Evolutionary conservation across 2,113 vertebrate genomes (phyloP).

Genomic region (Stigmatopora nigra): DNA sequence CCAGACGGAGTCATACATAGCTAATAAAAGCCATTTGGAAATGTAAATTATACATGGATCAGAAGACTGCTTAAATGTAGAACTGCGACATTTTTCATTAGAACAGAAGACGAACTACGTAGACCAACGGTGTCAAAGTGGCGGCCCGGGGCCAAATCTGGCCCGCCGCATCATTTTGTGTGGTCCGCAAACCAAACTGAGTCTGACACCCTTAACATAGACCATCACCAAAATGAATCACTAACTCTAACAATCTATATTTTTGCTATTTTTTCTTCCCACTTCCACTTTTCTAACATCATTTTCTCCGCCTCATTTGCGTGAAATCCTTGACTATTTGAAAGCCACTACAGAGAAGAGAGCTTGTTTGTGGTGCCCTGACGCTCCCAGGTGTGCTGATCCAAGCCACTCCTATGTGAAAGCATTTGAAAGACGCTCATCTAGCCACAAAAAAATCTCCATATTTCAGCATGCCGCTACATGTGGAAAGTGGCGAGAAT

Average conservation of each 20-base stretch:
- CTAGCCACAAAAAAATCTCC: constrained; percentile 59
- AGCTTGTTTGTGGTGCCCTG: constrained; percentile 50
- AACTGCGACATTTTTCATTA: neutral
- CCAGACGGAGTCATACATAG: neutral
- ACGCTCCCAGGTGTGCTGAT: constrained; percentile 37
- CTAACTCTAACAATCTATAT: too few relatives aligned
- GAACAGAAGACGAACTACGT: neutral
- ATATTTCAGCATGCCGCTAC: neutral
- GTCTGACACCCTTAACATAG: too few relatives aligned
- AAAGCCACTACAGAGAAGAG: constrained; percentile 42
- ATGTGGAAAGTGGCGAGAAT: neutral
- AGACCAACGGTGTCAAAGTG: neutral
- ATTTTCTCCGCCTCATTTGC: constrained; percentile 22
- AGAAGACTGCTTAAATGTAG: neutral
- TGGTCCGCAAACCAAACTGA: too few relatives aligned
- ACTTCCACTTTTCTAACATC: neutral
- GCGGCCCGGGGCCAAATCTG: too few relatives aligned
- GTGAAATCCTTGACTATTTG: constrained; percentile 34
- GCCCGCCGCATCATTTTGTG: too few relatives aligned
- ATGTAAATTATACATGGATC: neutral
- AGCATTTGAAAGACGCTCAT: constrained; percentile 48
- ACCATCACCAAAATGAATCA: neutral
- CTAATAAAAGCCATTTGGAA: neutral
- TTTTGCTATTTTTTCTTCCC: neutral
- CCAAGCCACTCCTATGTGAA: constrained; percentile 47